A percentile compares a stretch with the other conserved stretches of the same genome.
Evolutionary conservation across 2,797 vertebrate genomes (phyloP).

Genomic region (Enteromius mattozi): DNA sequence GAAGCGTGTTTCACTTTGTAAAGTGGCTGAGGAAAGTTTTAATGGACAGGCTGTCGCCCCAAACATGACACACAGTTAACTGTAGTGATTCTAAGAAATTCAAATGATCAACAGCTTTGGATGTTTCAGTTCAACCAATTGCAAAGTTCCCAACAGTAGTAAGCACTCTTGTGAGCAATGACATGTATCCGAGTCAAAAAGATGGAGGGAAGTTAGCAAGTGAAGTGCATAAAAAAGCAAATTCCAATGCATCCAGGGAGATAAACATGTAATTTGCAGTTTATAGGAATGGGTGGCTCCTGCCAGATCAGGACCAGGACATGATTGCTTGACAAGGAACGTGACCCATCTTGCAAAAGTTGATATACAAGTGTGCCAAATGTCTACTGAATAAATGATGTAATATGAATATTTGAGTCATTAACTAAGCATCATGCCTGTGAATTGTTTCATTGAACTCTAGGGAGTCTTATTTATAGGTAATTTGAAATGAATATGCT

Average conservation of each 20-base stretch:
- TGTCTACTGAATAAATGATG: background rate
- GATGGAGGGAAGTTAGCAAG: background rate
- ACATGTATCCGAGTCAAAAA: background rate
- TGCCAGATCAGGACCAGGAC: background rate
- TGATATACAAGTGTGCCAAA: slow-evolving; percentile 4
- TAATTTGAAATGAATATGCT: background rate
- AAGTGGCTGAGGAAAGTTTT: background rate
- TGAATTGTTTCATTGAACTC: background rate
- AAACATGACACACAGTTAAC: background rate
- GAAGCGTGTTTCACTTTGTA: background rate
- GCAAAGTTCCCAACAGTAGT: background rate
- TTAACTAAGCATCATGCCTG: background rate
- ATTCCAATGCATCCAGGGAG: background rate
- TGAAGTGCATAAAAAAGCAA: background rate
- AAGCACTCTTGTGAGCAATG: background rate
- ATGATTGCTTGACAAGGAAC: background rate
- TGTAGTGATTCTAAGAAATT: background rate
- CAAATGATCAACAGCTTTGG: background rate
- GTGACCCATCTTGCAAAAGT: background rate
- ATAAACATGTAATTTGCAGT: background rate
- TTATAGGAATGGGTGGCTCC: background rate
- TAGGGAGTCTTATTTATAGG: slow-evolving; percentile 16
- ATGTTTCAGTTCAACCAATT: background rate
- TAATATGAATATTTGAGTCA: background rate
- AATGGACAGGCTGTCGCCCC: background rate